Evolutionary conservation across 2,113 vertebrate species (phyloP).

Genomic region (Hystrix brachyura): DNA sequence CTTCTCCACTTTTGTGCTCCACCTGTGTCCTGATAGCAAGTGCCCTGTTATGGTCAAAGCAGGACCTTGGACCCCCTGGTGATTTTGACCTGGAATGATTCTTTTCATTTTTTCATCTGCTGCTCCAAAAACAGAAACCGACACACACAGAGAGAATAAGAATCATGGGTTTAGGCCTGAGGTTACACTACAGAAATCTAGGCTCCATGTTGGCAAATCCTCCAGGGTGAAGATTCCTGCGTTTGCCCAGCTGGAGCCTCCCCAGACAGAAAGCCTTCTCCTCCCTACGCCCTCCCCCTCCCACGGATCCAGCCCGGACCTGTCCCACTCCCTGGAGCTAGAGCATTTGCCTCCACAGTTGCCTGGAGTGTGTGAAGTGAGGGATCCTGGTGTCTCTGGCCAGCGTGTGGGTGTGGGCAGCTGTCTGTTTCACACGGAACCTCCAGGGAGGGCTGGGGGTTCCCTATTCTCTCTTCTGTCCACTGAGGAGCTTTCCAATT

Average conservation of each 20-base stretch:
- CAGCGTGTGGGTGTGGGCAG: not conserved
- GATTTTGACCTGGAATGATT: not conserved
- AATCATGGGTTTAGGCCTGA: conserved; percentile 22
- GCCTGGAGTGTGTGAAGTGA: conserved; percentile 43
- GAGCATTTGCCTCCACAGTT: conserved; percentile 57
- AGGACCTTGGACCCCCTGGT: not conserved
- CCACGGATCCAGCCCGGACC: conserved; percentile 73
- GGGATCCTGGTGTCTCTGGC: conserved; percentile 34
- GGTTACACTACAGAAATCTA: conserved; percentile 29
- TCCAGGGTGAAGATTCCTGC: conserved; percentile 24
- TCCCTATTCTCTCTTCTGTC: conserved; percentile 7
- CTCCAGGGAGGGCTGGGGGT: not conserved
- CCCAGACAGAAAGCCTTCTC: conserved; percentile 50
- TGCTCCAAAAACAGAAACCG: conserved; percentile 38
- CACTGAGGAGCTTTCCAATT: not conserved
- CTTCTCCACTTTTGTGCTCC: not conserved
- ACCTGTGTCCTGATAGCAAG: not conserved
- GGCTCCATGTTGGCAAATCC: conserved; percentile 7
- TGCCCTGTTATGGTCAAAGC: not conserved
- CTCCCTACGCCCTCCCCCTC: not conserved
- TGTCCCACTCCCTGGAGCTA: conserved; percentile 66
- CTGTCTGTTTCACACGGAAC: conserved; percentile 39
- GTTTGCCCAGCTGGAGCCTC: conserved; percentile 51
- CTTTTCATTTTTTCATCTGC: not conserved
- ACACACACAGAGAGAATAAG: conserved; percentile 13